Conservation (phyloP, 2,797 vertebrate species). For the Pogoniulus pusillus region DNA sequence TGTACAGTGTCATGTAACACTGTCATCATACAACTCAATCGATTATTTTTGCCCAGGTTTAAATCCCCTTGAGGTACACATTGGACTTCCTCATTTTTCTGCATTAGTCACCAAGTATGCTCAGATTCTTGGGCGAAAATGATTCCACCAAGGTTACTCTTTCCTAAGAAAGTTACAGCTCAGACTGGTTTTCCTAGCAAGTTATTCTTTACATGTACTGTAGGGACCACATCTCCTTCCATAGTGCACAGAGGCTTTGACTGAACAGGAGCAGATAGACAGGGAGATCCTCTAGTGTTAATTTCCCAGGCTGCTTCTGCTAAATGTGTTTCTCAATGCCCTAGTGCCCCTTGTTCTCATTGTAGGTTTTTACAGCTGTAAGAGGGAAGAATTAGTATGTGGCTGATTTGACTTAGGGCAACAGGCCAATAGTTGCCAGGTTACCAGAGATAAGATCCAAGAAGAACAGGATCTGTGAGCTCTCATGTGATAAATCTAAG, state of each 20-base stretch:
- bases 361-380: not conserved
- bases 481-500: too few relatives aligned
- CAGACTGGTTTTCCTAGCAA: not conserved
- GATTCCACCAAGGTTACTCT: not conserved
- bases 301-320: not conserved
- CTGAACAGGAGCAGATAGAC: not conserved
- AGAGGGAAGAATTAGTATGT: too few relatives aligned
- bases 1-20: not conserved
- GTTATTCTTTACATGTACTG: not conserved
- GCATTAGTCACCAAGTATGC: not conserved
- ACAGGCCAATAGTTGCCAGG: too few relatives aligned
- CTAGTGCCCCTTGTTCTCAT: not conserved
- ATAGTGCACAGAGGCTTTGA: not conserved
- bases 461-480: too few relatives aligned
- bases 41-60: not conserved
- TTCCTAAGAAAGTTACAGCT: not conserved
- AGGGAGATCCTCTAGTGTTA: not conserved
- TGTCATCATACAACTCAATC: not conserved
- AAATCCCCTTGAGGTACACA: not conserved
- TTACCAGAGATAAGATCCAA: too few relatives aligned
- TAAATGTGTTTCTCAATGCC: not conserved
- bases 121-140: not conserved
- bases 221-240: not conserved
- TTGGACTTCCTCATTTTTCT: not conserved
- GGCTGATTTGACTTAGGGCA: too few relatives aligned